A percentile compares a stretch with the other conserved stretches of the same genome.
Conservation (phyloP, 2,888 invertebrate genomes). For the Craniophora ligustri region DNA sequence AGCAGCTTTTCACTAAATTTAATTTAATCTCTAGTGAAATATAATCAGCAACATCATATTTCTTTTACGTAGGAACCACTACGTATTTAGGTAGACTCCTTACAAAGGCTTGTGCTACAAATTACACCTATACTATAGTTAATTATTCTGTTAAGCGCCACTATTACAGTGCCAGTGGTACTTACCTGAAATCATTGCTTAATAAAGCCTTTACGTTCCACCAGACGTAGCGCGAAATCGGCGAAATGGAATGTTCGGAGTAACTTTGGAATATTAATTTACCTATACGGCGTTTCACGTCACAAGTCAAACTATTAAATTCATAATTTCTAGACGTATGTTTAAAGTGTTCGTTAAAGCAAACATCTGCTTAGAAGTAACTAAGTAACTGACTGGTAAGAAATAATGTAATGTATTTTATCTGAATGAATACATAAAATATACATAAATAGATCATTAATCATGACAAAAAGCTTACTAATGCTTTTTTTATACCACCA, state of each 20-base stretch:
- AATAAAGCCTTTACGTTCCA: not conserved
- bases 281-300: not conserved
- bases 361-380: too few relatives aligned
- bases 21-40: too few relatives aligned
- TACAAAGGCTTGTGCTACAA: not conserved
- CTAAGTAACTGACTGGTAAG: too few relatives aligned
- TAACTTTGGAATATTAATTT: not conserved
- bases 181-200: conserved; percentile 2
- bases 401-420: too few relatives aligned
- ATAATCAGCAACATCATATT: not conserved
- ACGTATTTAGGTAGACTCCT: not conserved
- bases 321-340: not conserved
- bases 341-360: too few relatives aligned
- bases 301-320: not conserved
- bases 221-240: not conserved
- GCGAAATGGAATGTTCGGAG: not conserved
- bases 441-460: too few relatives aligned
- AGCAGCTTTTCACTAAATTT: too few relatives aligned
- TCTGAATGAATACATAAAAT: too few relatives aligned
- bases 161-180: not conserved
- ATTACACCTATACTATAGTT: conserved; percentile 1
- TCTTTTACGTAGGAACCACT: not conserved
- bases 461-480: too few relatives aligned
- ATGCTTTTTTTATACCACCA: too few relatives aligned
- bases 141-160: conserved; percentile 2